Evolutionary conservation across 37 sponge, comb jelly and placozoan species (phyloP), one percentile per base, ranked within the genome.

Genomic region (Axinella damicornis): DNA sequence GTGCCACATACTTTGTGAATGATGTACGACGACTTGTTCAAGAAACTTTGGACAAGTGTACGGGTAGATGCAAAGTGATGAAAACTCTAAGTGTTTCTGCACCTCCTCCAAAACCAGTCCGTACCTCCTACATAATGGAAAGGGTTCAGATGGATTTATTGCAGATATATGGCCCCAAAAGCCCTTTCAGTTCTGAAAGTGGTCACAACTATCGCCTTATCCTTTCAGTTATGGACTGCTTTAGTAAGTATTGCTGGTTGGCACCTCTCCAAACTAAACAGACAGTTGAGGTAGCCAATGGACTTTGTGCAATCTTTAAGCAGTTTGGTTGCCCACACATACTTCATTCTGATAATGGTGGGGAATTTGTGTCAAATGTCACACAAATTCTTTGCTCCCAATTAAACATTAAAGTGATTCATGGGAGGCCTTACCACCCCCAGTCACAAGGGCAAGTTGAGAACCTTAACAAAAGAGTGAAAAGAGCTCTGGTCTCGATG

Each of bases 371-470:
- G n/a, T 56, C 53, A 31, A 25, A 32, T 30, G 32, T 57, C 27
- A 57, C 56, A 76, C 9, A 54, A 27, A 57, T 52, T 76, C 33
- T 74, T 12, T 74, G 75, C 32, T 28, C 22, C 25, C n/a, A n/a
- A n/a, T 74, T 28, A 0, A 57, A 28, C 31, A 57, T 76, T 16
- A 54, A 53, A 57, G 52, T 76, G 58, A 57, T 56, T 33, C 76
- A 76, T 32, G 60, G 76, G 32, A 76, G 76, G 32, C 76, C 76
- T 31, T 76, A 76, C 56, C 76, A 76, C 34, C 76, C 76, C 27
- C 76, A 76, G 35, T 76, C 76, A 34, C 76, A 76, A 57, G 76
- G 76, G 21, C 76, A 76, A 57, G 76, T 76, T n/a, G 76, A 76
- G 28, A 76, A 76, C 56, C 35, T 76, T 17, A 76, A 76, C 58